phyloP scores from a whole-genome alignment of 2,888 invertebrate species.

The Leucophora obtusa region DNA sequence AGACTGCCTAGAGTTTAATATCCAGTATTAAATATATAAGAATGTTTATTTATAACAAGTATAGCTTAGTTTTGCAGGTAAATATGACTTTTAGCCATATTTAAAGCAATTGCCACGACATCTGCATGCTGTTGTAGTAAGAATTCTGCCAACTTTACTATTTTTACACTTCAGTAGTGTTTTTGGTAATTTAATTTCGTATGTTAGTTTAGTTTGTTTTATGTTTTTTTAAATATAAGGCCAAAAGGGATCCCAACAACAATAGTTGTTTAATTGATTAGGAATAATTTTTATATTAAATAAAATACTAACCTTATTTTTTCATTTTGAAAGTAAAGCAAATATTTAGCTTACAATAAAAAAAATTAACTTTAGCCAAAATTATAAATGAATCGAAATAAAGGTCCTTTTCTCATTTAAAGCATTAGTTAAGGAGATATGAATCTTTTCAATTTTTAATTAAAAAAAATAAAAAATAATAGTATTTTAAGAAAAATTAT shows the following conservation, averaged over 20 bases:
- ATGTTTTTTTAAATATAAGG: neutral
- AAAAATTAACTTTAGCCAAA: too few species aligned
- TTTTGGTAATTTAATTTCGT: conserved; percentile 15
- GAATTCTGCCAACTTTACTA: conserved; percentile 35
- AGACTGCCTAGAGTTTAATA: neutral
- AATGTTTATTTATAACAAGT: neutral
- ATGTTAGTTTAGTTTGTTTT: conserved; percentile 5
- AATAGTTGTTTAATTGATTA: neutral
- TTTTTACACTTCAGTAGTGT: conserved; percentile 43
- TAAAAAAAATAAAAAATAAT: too few species aligned
- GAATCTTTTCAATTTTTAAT: too few species aligned
- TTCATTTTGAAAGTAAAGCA: too few species aligned
- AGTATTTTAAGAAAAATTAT: too few species aligned
- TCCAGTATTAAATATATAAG: neutral
- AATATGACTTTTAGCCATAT: conserved; percentile 10
- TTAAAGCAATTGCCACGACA: neutral
- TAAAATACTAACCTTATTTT: too few species aligned
- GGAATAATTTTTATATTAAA: neutral
- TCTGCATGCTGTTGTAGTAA: neutral
- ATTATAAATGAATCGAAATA: too few species aligned
- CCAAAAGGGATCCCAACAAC: neutral
- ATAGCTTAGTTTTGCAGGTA: neutral
- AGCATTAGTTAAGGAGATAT: too few species aligned
- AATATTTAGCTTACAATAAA: too few species aligned
- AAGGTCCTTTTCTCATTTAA: too few species aligned